Evolutionary conservation across 2,113 vertebrate species (phyloP).

Genomic region (Atractosteus spatula): DNA sequence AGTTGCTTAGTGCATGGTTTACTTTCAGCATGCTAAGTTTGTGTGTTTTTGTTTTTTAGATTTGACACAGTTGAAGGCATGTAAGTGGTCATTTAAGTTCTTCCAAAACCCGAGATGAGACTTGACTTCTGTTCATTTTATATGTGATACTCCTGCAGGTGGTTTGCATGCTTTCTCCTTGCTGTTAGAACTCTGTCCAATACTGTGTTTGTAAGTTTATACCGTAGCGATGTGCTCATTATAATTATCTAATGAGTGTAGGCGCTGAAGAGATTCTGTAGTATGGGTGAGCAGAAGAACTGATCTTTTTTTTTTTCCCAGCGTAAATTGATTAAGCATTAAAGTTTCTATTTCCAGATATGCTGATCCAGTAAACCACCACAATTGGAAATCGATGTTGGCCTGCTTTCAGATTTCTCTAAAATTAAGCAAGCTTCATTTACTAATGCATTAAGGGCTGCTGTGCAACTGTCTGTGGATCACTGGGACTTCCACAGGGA

Average conservation of each 20-base stretch:
- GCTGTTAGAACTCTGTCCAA: not conserved
- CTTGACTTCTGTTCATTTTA: not conserved
- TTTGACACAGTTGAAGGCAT: constrained; percentile 90
- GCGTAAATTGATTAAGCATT: no score
- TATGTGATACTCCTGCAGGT: not conserved
- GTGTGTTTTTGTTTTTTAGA: constrained; percentile 85
- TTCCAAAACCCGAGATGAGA: constrained; percentile 47
- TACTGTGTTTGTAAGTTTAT: not conserved
- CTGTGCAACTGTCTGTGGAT: not conserved
- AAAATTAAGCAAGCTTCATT: not conserved
- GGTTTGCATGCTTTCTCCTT: not conserved
- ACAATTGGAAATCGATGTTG: not conserved
- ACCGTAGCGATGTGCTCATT: no score
- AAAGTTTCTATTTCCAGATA: no score
- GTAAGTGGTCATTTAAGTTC: constrained; percentile 84
- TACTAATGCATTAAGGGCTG: not conserved
- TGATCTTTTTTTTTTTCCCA: no score
- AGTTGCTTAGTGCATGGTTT: constrained; percentile 66
- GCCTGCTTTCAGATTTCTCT: constrained; percentile 13
- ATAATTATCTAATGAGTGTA: no score
- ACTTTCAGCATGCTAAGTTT: constrained; percentile 80
- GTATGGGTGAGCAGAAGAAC: no score
- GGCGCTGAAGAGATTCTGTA: no score
- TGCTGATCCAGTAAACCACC: no score
- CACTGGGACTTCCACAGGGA: not conserved